Evolutionary conservation across 2,888 invertebrate species (phyloP).

Genomic region (Ceriagrion tenellum): DNA sequence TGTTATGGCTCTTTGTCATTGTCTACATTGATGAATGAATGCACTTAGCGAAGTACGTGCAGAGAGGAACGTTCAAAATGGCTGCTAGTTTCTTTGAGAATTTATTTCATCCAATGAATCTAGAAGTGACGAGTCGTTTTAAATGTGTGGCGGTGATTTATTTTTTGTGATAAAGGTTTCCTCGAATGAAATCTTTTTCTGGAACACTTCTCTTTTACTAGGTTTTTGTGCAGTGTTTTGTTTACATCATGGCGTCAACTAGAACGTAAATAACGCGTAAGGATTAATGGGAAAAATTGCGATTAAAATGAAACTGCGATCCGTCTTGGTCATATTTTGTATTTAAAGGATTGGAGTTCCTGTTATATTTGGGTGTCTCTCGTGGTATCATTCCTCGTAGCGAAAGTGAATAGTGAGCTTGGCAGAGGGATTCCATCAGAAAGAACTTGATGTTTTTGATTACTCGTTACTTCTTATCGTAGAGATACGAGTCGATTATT

Average conservation of each 20-base stretch:
- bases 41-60: conserved; percentile 55
- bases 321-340: too few species aligned
- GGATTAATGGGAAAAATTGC: neutral
- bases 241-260: conserved; percentile 61
- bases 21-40: neutral
- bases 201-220: neutral
- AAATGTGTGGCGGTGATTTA: neutral
- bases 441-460: too few species aligned
- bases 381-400: too few species aligned
- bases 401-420: too few species aligned
- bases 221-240: conserved; percentile 56
- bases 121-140: neutral
- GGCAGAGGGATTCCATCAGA: too few species aligned
- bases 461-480: too few species aligned
- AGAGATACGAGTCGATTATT: too few species aligned
- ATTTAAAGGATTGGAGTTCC: too few species aligned
- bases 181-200: neutral
- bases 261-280: conserved; percentile 31
- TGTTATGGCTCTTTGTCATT: neutral
- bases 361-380: too few species aligned
- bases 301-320: neutral
- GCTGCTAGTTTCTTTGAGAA: conserved; percentile 68
- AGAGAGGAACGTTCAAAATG: conserved; percentile 59
- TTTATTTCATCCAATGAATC: neutral
- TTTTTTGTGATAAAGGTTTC: neutral